Percentiles rank a stretch among this genome's conserved stretches.
Conservation (phyloP, 2,888 invertebrate species). For the Eristalinus sepulchralis region DNA sequence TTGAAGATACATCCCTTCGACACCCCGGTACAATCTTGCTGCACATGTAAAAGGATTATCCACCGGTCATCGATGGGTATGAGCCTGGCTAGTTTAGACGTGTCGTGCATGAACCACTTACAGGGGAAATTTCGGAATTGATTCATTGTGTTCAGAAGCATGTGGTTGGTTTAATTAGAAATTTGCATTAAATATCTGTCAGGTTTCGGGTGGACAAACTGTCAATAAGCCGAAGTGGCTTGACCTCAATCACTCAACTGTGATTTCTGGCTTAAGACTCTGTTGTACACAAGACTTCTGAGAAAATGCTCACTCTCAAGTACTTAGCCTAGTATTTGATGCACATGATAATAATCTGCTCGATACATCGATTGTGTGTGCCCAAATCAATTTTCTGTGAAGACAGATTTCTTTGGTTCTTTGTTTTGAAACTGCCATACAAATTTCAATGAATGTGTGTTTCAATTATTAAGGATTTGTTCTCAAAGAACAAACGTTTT, state of each 20-base stretch:
- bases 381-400: no score
- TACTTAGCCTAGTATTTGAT: no score
- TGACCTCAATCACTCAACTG: background rate
- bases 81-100: background rate
- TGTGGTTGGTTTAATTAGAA: background rate
- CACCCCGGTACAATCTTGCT: background rate
- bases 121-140: background rate
- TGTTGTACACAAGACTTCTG: no score
- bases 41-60: background rate
- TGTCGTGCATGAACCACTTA: background rate
- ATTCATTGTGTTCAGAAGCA: background rate
- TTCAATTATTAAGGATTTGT: no score
- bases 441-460: no score
- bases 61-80: background rate
- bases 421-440: no score
- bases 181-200: slow-evolving; percentile 7
- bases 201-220: background rate
- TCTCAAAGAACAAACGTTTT: no score
- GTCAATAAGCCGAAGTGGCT: background rate
- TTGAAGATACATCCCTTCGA: background rate
- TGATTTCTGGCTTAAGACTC: background rate
- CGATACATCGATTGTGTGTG: no score
- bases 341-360: no score
- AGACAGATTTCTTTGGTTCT: no score
- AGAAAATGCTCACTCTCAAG: no score